Evolutionary conservation across 2,797 vertebrate species (phyloP), one percentile per base, ranked within the genome.

Genomic region (Spinus olivaceus): DNA sequence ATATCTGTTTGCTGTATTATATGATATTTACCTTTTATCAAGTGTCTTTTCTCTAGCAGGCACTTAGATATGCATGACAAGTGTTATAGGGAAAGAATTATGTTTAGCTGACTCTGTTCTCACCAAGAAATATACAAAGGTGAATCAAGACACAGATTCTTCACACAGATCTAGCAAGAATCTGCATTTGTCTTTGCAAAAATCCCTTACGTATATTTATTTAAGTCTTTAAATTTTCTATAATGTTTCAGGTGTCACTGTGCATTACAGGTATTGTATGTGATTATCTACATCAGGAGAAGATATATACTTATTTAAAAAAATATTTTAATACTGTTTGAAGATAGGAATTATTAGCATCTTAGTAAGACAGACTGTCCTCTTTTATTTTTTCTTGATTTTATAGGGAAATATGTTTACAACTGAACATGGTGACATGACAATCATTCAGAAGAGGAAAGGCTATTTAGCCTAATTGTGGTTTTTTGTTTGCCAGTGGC

Each of bases 31-130:
- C 74, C 16, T 88, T 92, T 61, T 74, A 54, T 67, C 13, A 9
- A 3, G 4, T 91, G 44, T 64, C 22, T 88, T 93, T 80, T 84
- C 64, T 73, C 33, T 85, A 60, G 63, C 66, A 79, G 51, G 6
- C 70, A 56, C 79, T 90, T 91, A 92, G 51, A 81, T 77, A 70
- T 57, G 64, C 71, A 51, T 80, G 82, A 77, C 63, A 96, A 79
- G 53, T 93, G 47, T 25, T 88, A 60, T 3, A 28, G 22, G 33
- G 67, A 80, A 93, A 66, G 46, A 80, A 60, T 67, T 73, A 32
- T 6, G 0, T 91, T 77, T 61, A 87, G 63, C 51, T 77, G 72
- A 54, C 88, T 81, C 51, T 13, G 0, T 92, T 92, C 64, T 90
- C 88, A 85, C 41, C 46, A 69, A 92, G 57, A 67, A 87, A 78